Percentiles rank a stretch among this genome's conserved stretches.
Conservation (phyloP, 2,888 invertebrate genomes). For the Craniophora ligustri region DNA sequence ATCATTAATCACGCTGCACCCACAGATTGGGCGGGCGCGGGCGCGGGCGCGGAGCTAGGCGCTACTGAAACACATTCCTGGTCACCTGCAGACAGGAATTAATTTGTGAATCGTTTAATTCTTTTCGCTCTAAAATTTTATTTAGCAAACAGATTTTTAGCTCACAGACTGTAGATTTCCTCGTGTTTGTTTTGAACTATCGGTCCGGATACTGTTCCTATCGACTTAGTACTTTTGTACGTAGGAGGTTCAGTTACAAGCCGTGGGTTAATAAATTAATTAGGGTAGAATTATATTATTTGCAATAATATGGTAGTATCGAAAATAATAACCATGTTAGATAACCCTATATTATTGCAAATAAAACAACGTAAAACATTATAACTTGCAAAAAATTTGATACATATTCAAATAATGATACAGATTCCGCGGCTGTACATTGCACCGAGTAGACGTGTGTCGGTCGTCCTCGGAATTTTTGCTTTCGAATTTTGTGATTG, state of each 20-base stretch:
- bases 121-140: constrained; percentile 15
- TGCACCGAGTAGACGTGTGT: too few species aligned
- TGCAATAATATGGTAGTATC: too few species aligned
- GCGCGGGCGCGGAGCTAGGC: constrained; percentile 9
- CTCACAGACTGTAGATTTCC: constrained; percentile 12
- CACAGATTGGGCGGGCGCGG: constrained; percentile 16
- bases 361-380: too few species aligned
- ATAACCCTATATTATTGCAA: too few species aligned
- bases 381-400: too few species aligned
- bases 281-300: too few species aligned
- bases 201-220: constrained; percentile 15
- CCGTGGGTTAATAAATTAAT: not conserved
- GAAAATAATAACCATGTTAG: too few species aligned
- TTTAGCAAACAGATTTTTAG: constrained; percentile 22
- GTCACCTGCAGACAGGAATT: too few species aligned
- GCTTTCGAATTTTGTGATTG: too few species aligned
- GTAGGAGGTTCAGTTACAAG: not conserved
- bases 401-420: too few species aligned
- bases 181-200: constrained; percentile 7
- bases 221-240: not conserved
- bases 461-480: too few species aligned
- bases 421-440: too few species aligned
- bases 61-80: constrained; percentile 16
- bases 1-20: constrained; percentile 35
- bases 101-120: constrained; percentile 2